Percentiles rank a stretch among this genome's conserved stretches.
phyloP scores from a whole-genome alignment of 1,140 invertebrate genomes.

The Acromyrmex echinatior region DNA sequence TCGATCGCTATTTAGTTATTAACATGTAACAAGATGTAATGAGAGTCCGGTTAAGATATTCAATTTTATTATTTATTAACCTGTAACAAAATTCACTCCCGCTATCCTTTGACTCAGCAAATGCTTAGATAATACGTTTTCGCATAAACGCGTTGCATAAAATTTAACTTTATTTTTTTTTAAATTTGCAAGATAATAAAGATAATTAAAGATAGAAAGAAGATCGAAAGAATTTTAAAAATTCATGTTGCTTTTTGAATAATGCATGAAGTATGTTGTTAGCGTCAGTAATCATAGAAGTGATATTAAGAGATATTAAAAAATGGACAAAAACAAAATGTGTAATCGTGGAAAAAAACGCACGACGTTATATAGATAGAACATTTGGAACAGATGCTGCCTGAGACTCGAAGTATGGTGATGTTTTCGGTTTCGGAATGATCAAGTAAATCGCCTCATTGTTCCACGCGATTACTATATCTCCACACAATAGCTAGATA shows the following conservation, averaged over 20 bases:
- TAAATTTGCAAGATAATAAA: background rate
- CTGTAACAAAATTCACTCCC: no score
- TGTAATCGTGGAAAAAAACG: background rate
- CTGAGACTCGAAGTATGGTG: background rate
- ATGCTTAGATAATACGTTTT: background rate
- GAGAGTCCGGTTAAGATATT: no score
- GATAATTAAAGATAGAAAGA: background rate
- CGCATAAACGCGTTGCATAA: background rate
- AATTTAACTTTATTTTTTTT: background rate
- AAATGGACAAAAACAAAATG: background rate
- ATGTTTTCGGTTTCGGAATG: background rate
- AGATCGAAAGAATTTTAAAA: background rate
- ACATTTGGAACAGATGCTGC: slow-evolving; percentile 17
- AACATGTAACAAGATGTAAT: no score
- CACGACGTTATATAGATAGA: background rate
- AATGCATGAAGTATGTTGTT: background rate
- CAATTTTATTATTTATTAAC: no score
- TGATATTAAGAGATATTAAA: background rate
- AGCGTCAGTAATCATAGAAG: background rate
- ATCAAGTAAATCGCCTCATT: background rate
- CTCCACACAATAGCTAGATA: no score
- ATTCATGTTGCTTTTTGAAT: background rate
- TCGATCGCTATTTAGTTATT: no score
- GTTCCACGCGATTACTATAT: slow-evolving; percentile 21
- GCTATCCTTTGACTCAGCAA: no score